Conservation (phyloP, 2,113 vertebrate genomes). For the Bubalus kerabau region DNA sequence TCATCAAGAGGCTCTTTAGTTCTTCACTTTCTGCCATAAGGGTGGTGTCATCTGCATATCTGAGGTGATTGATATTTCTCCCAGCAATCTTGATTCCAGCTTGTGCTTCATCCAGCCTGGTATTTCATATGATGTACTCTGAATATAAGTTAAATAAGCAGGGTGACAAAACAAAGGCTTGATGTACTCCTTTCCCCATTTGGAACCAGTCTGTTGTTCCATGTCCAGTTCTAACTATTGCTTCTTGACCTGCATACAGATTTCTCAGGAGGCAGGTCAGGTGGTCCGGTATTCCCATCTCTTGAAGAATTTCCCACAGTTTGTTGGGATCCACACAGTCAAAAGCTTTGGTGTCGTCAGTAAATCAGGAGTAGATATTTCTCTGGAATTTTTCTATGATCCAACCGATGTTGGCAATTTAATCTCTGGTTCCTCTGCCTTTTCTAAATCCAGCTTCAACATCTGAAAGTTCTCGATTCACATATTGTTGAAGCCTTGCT, state of each 20-base stretch:
- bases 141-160: not conserved
- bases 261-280: not conserved
- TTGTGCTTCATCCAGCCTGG: rapidly evolving
- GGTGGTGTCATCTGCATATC: not conserved
- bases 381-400: not conserved
- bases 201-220: not conserved
- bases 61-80: not conserved
- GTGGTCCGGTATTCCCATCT: not conserved
- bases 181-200: rapidly evolving
- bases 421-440: not conserved
- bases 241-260: not conserved
- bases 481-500: not conserved
- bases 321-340: not conserved
- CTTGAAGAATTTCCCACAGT: not conserved
- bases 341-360: not conserved
- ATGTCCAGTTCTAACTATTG: not conserved
- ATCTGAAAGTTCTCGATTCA: not conserved
- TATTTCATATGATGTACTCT: not conserved
- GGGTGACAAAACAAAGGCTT: not conserved
- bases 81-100: not conserved
- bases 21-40: not conserved
- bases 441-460: not conserved
- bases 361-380: not conserved
- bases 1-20: not conserved
- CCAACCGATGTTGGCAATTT: not conserved